A percentile compares a stretch with the other conserved stretches of the same genome.
Evolutionary conservation across 2,888 invertebrate genomes (phyloP).

Genomic region (Prosopocoilus inquinatus): DNA sequence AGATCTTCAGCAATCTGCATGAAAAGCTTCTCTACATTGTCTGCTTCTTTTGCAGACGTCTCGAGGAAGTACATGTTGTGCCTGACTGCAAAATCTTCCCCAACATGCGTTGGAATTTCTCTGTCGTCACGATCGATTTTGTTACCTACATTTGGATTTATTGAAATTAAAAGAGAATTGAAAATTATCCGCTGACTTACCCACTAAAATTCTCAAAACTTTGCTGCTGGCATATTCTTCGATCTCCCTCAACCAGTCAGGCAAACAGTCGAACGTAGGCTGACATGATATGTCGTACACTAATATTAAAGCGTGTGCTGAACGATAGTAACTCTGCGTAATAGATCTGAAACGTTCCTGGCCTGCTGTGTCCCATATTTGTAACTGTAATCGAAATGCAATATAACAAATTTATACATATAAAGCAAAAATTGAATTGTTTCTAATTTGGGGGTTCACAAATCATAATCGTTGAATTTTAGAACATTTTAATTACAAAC

Average conservation of each 20-base stretch:
- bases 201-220: constrained; percentile 91
- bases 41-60: constrained; percentile 96
- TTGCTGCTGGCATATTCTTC: constrained; percentile 96
- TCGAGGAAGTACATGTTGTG: constrained; percentile 98
- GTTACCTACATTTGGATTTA: constrained; percentile 64
- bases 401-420: background rate
- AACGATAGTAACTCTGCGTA: constrained; percentile 96
- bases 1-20: constrained; percentile 94
- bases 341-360: constrained; percentile 96
- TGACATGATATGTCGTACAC: constrained; percentile 98
- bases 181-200: constrained; percentile 54
- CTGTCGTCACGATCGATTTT: constrained; percentile 96
- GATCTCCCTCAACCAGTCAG: constrained; percentile 96
- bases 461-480: no score
- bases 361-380: constrained; percentile 99
- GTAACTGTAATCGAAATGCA: constrained; percentile 63
- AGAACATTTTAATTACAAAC: no score
- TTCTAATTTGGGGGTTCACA: no score
- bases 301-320: constrained; percentile 94
- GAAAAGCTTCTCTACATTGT: constrained; percentile 94
- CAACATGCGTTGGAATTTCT: constrained; percentile 92
- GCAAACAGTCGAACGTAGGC: constrained; percentile 95
- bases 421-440: no score
- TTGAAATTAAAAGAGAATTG: constrained; percentile 3
- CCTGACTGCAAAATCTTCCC: constrained; percentile 92